These are phyloP conservation scores for Conomelus anceps DNA, from an alignment of 2,888 invertebrate species.

Conservation along the genomic window DNA sequence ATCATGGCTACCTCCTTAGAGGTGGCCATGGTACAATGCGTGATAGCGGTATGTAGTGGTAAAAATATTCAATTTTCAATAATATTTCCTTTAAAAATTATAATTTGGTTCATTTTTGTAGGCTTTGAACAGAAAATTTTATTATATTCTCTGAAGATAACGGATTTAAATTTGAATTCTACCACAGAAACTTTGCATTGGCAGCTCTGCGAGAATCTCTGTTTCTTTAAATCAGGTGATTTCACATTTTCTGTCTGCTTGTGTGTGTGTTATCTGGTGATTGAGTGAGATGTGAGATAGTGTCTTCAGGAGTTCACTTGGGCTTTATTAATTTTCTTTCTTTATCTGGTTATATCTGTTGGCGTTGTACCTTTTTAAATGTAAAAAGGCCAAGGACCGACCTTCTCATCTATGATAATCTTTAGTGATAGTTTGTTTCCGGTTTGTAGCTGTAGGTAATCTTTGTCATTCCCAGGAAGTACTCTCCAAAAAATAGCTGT, in stretches of 20 bases:
- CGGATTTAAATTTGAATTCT: too few species aligned
- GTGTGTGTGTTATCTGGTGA: not conserved
- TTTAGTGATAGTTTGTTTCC: not conserved
- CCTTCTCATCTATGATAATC: not conserved
- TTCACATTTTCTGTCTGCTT: not conserved
- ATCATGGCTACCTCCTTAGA: too few species aligned
- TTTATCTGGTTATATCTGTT: not conserved
- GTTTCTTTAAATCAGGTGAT: not conserved
- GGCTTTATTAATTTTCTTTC: not conserved
- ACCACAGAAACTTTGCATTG: not conserved
- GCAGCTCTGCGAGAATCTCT: not conserved
- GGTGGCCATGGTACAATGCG: too few species aligned
- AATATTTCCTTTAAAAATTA: too few species aligned
- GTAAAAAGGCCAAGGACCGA: not conserved
- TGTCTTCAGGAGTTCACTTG: not conserved
- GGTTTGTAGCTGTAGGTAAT: not conserved
- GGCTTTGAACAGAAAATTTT: too few species aligned
- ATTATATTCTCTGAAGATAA: too few species aligned
- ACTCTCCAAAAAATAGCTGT: not conserved
- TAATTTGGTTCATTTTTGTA: too few species aligned
- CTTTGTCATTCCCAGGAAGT: not conserved
- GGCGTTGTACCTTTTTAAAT: not conserved
- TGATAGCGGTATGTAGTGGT: too few species aligned
- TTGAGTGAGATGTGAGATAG: not conserved
- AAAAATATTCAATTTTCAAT: too few species aligned